Evolutionary conservation across 1,140 invertebrate genomes (phyloP), one percentile per base, ranked within the genome.

Genomic region (Leptinotarsa texana): DNA sequence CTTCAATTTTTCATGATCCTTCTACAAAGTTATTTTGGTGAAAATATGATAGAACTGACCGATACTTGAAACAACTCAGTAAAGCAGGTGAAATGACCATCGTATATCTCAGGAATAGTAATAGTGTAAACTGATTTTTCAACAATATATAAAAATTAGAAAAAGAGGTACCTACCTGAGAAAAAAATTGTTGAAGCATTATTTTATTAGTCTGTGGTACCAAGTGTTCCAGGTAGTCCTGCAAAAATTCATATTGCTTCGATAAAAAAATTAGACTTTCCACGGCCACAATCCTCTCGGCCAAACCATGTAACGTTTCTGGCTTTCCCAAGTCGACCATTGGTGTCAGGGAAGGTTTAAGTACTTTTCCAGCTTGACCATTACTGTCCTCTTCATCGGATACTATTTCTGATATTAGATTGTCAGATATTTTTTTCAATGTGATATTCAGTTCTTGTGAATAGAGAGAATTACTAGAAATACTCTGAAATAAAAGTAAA

Each of bases 181-280:
- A 86, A 83, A 91, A 94, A 85, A 95, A 95, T 85, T 94, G 92
- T 82, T 94, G 91, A 69, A 93, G 85, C 77, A 92, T 89, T 76
- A 91, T 88, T 78, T 88, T 89, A 80, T 91, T 92, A 70, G 89
- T 86, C 18, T 82, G 82, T 1, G 87, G 88, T 15, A 94, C 88
- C 62, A 96, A 86, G 72, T 92, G 89, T 82, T 93, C 93, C 79
- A 98, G 88, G 84, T 97, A 95, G 11, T 91, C 90, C 75, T 93
- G 92, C 0, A 99, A 86, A 67, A 91, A 89, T 82, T 95, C 92
- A 77, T 96, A 93, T 85, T 98, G 97, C 79, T 93, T 91, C 1
- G 94, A 91, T 78, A 98, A 88, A 87, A 97, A 98, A 80, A 96
- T 91, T 3, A 96, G 88, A 79, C 96, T 98, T 87, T 99, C 97